These are phyloP conservation scores for Helicoverpa armigera DNA, from an alignment of 1,140 invertebrate genomes.

Conservation along the genomic window DNA sequence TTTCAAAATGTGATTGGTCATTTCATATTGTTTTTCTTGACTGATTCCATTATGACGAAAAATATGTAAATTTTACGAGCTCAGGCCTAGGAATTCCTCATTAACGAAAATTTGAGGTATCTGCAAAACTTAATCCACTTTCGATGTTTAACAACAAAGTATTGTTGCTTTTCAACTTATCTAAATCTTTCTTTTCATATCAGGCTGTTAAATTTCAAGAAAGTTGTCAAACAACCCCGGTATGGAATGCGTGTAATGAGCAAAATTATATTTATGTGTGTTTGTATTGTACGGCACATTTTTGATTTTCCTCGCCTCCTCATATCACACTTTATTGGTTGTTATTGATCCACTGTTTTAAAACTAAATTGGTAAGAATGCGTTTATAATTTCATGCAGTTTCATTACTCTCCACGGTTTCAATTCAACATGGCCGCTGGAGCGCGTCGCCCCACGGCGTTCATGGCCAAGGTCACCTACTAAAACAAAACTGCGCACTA, in stretches of 20 bases:
- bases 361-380: slow-evolving; percentile 62
- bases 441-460: slow-evolving; percentile 81
- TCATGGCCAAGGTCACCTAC: slow-evolving; percentile 83
- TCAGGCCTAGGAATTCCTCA: no score
- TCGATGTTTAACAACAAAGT: no score
- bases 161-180: no score
- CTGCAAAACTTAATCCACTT: no score
- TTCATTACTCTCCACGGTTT: slow-evolving; percentile 76
- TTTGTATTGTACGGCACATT: slow-evolving; percentile 16
- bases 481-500: slow-evolving; percentile 83
- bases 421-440: slow-evolving; percentile 80
- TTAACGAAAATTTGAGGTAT: no score
- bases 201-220: neutral
- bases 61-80: no score
- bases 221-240: neutral
- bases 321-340: slow-evolving; percentile 39
- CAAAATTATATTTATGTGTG: slow-evolving; percentile 26
- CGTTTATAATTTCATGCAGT: slow-evolving; percentile 76
- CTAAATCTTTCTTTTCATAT: no score
- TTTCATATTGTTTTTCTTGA: neutral
- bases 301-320: slow-evolving; percentile 39
- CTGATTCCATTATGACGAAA: neutral
- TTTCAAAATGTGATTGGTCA: neutral
- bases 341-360: slow-evolving; percentile 48
- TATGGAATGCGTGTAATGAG: slow-evolving; percentile 19